Evolutionary conservation across 35 echinoderm and acorn worm genomes (phyloP).

Genomic region (Ophiothrix spiculata): DNA sequence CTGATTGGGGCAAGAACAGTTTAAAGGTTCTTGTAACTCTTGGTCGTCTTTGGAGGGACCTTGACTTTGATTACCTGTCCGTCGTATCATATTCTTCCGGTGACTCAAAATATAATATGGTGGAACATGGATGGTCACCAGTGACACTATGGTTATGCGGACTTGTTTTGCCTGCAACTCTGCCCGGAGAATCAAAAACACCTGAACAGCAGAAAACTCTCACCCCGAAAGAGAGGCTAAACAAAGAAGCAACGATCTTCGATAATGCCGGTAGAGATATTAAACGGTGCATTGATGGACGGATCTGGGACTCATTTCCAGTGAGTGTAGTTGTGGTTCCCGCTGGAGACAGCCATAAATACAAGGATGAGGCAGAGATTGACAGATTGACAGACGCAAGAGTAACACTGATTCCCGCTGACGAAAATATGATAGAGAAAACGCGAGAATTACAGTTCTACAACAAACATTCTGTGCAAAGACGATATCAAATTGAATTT

Average conservation of each 20-base stretch:
- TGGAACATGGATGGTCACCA: neutral
- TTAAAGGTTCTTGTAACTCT: neutral
- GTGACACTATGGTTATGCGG: neutral
- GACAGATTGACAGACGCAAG: neutral
- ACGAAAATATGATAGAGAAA: neutral
- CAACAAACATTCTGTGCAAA: neutral
- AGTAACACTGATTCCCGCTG: neutral
- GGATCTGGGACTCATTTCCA: neutral
- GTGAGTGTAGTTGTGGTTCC: neutral
- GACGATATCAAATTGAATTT: neutral
- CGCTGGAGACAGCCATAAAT: neutral
- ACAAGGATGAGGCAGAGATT: neutral
- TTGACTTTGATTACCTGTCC: conserved; percentile 12
- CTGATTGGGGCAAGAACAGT: conserved; percentile 20
- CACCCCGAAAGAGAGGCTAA: neutral
- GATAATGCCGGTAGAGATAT: neutral
- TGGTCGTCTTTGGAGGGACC: neutral
- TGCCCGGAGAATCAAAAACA: neutral
- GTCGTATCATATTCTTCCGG: neutral
- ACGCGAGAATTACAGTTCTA: neutral
- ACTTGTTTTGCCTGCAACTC: neutral
- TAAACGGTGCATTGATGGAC: neutral
- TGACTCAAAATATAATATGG: neutral
- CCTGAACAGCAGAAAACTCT: neutral
- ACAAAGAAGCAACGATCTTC: neutral